These are phyloP conservation scores for Ctenomys sociabilis DNA, from an alignment of 2,113 vertebrate genomes.

Conservation along the genomic window DNA sequence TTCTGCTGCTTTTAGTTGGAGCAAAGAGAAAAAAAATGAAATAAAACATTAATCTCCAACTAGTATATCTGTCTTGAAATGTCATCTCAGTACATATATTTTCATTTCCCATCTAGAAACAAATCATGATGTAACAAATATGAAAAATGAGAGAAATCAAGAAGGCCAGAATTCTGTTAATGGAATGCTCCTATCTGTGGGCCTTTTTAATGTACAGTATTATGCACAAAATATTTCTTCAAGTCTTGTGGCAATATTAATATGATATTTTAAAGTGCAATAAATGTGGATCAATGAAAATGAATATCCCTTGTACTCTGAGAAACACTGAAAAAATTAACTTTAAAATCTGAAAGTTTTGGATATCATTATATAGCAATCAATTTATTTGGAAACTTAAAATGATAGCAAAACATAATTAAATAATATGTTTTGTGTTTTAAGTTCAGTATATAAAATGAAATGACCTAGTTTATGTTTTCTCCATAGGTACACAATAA, in stretches of 20 bases:
- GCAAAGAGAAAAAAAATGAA: slow-evolving; percentile 29
- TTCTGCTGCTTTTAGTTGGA: slow-evolving; percentile 44
- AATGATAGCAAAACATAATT: background rate
- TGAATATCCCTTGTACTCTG: background rate
- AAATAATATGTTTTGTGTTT: background rate
- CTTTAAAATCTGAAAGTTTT: background rate
- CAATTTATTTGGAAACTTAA: slow-evolving; percentile 39
- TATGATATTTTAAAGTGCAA: background rate
- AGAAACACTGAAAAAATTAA: background rate
- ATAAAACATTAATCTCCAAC: slow-evolving; percentile 62
- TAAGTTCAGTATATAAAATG: background rate
- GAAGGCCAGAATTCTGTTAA: background rate
- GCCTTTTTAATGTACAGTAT: background rate
- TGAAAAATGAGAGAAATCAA: slow-evolving; percentile 56
- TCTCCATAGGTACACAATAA: background rate
- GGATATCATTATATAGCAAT: background rate
- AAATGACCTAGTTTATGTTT: background rate
- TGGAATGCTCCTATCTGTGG: background rate
- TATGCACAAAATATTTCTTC: background rate
- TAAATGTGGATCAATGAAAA: slow-evolving; percentile 36
- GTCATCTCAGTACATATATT: slow-evolving; percentile 57
- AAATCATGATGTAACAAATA: slow-evolving; percentile 52
- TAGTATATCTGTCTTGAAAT: slow-evolving; percentile 57
- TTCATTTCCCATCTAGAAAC: slow-evolving; percentile 29
- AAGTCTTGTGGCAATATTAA: background rate